These are phyloP conservation scores for Phycodurus eques DNA, from an alignment of 2,113 vertebrate genomes.

Conservation along the genomic window DNA sequence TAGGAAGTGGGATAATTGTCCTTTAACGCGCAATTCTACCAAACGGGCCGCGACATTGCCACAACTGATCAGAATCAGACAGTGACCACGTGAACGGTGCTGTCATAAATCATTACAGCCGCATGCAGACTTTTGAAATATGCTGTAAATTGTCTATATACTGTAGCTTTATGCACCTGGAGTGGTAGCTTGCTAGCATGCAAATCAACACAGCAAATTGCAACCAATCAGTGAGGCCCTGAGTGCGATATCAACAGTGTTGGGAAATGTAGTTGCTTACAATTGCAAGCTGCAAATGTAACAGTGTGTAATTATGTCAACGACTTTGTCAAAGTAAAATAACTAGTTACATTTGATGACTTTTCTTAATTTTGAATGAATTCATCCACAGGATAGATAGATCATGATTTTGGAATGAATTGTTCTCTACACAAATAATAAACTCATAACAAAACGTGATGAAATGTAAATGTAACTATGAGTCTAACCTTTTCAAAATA, in stretches of 20 bases:
- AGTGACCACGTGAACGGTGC: neutral
- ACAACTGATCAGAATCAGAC: neutral
- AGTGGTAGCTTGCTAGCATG: neutral
- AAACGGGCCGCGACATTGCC: neutral
- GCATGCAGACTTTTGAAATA: neutral
- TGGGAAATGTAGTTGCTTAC: too few relatives aligned
- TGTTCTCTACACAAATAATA: too few relatives aligned
- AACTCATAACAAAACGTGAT: too few relatives aligned
- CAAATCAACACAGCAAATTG: neutral
- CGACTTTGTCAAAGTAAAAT: too few relatives aligned
- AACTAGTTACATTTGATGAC: too few relatives aligned
- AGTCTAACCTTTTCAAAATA: too few relatives aligned
- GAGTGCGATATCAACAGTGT: neutral
- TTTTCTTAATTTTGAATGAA: too few relatives aligned
- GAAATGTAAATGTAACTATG: too few relatives aligned
- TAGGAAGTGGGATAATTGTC: neutral
- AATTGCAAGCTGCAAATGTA: too few relatives aligned
- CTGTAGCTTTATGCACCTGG: neutral
- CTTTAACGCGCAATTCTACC: neutral
- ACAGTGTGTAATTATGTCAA: too few relatives aligned
- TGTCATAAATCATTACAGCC: neutral
- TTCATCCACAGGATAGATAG: too few relatives aligned
- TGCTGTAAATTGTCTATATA: neutral
- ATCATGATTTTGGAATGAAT: too few relatives aligned
- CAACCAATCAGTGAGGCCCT: neutral